Evolutionary conservation across 2,888 invertebrate species (phyloP), one percentile per base, ranked within the genome.

Genomic region (Petrolisthes manimaculis): DNA sequence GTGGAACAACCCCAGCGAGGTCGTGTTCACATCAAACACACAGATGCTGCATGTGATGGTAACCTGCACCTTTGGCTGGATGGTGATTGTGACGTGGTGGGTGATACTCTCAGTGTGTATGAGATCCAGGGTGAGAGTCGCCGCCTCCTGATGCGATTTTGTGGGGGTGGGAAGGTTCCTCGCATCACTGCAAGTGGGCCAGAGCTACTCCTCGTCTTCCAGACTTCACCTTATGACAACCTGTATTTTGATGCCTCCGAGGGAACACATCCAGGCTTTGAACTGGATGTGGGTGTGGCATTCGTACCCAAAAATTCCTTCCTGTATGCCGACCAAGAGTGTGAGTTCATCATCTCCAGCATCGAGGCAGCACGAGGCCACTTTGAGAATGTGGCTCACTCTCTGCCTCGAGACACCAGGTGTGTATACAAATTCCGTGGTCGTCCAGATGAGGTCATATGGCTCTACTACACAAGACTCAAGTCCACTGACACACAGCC

Each of bases 191-290:
- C 96, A 92, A 95, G 96, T 92, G 96, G 96, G 12, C 95, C 96
- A 87, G 95, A 96, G 92, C 95, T 97, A 95, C 93, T 96, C 83
- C 94, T 97, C 82, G 96, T 96, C 93, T 96, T 97, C 92, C 96
- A 96, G 92, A 96, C 96, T 24, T 96, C 96, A 3, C 96, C 96
- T 0, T 96, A 95, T 92, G 96, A 96, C 93, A 96, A 96, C 51
- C 80, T 91, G 84, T 86, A 89, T 55, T 89, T 89, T 67, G 85
- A 93, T 96, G 96, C 4, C 96, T 89, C 89, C 91, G 96, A 96
- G 93, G 93, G 96, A 88, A 96, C 96, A 0, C 89, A 90, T 53
- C 89, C 90, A 14, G 96, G 96, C 91, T 96, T 97, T 92, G 96
- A 97, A 92, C 94, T 97, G 78, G 96, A 96, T 94, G 96, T 96